Percentiles rank a stretch among this genome's conserved stretches.
These are phyloP conservation scores for Petrolisthes manimaculis DNA, from an alignment of 2,888 invertebrate species.

Conservation along the genomic window DNA sequence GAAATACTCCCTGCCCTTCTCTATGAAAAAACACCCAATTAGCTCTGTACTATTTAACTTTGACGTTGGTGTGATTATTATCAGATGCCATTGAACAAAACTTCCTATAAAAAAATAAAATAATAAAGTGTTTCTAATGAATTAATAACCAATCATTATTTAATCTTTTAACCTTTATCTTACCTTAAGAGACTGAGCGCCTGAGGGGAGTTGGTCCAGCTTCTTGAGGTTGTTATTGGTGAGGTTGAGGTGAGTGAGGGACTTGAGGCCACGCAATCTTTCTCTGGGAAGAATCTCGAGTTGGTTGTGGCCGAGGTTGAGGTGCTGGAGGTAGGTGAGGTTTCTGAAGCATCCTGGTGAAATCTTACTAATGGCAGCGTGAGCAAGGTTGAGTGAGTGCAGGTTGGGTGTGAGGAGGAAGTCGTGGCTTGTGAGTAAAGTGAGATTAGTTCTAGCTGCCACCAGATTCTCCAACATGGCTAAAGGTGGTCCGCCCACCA, in stretches of 20 bases:
- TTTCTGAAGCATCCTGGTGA: constrained; percentile 83
- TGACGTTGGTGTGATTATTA: not conserved
- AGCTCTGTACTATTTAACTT: not conserved
- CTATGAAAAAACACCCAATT: too few species aligned
- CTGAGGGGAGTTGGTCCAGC: constrained; percentile 67
- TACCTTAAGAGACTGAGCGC: constrained; percentile 66
- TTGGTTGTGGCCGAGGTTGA: constrained; percentile 89
- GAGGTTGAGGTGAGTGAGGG: constrained; percentile 67
- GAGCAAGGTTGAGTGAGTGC: constrained; percentile 86
- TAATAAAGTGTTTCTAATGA: not conserved
- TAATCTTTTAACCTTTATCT: too few species aligned
- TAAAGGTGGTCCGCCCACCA: constrained; percentile 49
- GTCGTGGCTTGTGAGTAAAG: constrained; percentile 84
- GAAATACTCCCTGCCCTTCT: too few species aligned
- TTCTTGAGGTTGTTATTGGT: constrained; percentile 67
- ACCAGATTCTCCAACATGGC: constrained; percentile 55
- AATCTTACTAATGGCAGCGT: constrained; percentile 84
- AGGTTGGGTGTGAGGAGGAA: constrained; percentile 83
- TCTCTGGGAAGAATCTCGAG: constrained; percentile 79
- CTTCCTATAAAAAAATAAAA: not conserved
- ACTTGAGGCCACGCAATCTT: constrained; percentile 62
- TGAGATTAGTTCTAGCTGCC: constrained; percentile 79
- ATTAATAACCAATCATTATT: not conserved
- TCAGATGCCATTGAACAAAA: not conserved
- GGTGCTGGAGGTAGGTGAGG: constrained; percentile 82